These are phyloP conservation scores for Notocelia uddmanniana DNA, from an alignment of 2,888 invertebrate species.

Conservation along the genomic window DNA sequence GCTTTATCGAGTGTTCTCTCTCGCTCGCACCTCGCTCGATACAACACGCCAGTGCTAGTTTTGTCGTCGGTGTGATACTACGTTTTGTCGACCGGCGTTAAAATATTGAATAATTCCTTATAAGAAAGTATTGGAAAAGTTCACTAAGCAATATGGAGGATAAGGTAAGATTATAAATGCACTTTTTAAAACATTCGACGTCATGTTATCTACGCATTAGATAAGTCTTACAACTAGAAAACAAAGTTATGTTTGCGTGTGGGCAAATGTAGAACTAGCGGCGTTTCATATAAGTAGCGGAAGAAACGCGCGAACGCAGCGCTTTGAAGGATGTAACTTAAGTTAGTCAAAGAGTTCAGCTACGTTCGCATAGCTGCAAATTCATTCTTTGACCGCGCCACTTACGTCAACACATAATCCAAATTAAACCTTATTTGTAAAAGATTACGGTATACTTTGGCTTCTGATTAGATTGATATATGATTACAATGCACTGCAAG, in stretches of 20 bases:
- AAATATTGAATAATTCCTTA: not conserved
- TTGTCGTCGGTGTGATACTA: conserved; percentile 40
- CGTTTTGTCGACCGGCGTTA: conserved; percentile 40
- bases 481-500: conserved; percentile 26
- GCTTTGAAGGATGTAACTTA: not conserved
- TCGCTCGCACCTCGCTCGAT: conserved; percentile 43
- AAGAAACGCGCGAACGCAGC: conserved; percentile 7
- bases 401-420: not conserved
- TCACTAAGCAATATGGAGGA: not conserved
- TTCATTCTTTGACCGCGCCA: conserved; percentile 1
- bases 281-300: not conserved
- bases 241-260: conserved; percentile 28
- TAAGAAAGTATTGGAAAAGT: not conserved
- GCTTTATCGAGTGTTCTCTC: conserved; percentile 35
- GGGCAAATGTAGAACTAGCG: conserved; percentile 24
- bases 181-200: not conserved
- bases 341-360: conserved; percentile 25
- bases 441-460: rapidly evolving
- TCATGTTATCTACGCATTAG: conserved; percentile 24
- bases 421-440: conserved; percentile 5
- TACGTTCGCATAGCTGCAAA: conserved; percentile 28
- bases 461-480: conserved; percentile 1
- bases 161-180: conserved; percentile 23
- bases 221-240: conserved; percentile 36
- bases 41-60: conserved; percentile 40